Percentiles rank a stretch among this genome's conserved stretches.
Conservation (phyloP, 2,797 vertebrate genomes). For the Phrynocephalus guinanensis region DNA sequence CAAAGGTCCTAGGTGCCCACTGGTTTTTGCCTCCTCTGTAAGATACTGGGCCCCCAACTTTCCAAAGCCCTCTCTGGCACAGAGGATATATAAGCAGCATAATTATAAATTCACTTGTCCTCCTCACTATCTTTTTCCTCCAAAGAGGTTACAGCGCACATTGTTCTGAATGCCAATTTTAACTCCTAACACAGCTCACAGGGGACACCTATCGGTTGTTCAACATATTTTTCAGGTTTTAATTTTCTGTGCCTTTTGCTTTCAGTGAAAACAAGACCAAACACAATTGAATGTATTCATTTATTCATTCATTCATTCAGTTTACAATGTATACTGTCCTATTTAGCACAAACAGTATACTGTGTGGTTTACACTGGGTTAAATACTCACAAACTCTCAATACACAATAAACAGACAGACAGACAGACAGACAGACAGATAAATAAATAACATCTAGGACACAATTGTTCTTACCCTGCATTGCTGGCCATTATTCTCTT, state of each 20-base stretch:
- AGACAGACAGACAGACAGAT: too few species aligned
- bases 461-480: neutral
- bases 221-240: neutral
- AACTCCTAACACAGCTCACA: neutral
- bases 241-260: neutral
- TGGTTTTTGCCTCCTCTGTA: neutral
- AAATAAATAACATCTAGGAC: too few species aligned
- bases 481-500: neutral
- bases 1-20: too few species aligned
- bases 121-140: too few species aligned
- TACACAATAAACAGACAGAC: too few species aligned
- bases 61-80: neutral
- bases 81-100: neutral
- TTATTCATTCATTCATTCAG: too few species aligned
- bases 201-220: slow-evolving; percentile 19
- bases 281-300: too few species aligned
- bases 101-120: neutral
- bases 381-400: too few species aligned
- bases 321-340: too few species aligned
- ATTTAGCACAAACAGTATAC: too few species aligned
- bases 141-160: neutral
- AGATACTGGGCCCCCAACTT: neutral
- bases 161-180: neutral
- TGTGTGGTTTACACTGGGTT: too few species aligned
- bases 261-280: neutral